Evolutionary conservation across 2,797 vertebrate species (phyloP).

Genomic region (Sebastes vulpes): DNA sequence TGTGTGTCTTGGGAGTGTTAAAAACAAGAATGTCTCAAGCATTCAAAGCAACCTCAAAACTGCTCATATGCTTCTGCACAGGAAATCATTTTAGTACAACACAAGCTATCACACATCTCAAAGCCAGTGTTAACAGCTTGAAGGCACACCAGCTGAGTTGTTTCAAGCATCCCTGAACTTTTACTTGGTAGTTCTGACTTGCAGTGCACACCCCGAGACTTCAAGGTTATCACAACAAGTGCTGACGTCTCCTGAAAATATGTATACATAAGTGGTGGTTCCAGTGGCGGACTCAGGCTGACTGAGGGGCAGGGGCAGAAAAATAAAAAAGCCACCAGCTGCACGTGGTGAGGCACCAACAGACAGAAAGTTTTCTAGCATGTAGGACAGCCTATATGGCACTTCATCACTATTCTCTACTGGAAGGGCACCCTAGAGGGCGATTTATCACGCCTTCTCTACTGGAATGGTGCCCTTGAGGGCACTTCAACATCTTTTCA

Average conservation of each 20-base stretch:
- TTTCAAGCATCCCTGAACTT: neutral
- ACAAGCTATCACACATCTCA: slow-evolving; percentile 27
- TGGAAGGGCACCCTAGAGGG: no score
- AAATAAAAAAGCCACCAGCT: no score
- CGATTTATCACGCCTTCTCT: no score
- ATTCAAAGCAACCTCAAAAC: slow-evolving; percentile 32
- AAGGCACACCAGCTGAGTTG: neutral
- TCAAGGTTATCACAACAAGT: neutral
- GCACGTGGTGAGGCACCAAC: no score
- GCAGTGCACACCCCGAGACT: neutral
- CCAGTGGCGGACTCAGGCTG: no score
- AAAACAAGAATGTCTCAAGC: slow-evolving; percentile 36
- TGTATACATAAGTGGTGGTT: neutral
- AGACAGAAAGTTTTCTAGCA: no score
- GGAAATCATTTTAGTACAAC: slow-evolving; percentile 27
- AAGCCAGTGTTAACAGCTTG: slow-evolving; percentile 17
- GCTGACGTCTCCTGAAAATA: neutral
- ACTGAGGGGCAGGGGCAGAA: no score
- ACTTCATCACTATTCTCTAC: no score
- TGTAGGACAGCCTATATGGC: no score
- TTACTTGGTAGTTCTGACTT: slow-evolving; percentile 16
- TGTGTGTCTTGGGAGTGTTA: slow-evolving; percentile 2
- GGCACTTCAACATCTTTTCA: no score
- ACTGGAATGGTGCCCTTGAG: no score
- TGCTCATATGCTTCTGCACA: neutral